phyloP scores from a whole-genome alignment of 2,888 invertebrate genomes.

The Melanotus villosus region DNA sequence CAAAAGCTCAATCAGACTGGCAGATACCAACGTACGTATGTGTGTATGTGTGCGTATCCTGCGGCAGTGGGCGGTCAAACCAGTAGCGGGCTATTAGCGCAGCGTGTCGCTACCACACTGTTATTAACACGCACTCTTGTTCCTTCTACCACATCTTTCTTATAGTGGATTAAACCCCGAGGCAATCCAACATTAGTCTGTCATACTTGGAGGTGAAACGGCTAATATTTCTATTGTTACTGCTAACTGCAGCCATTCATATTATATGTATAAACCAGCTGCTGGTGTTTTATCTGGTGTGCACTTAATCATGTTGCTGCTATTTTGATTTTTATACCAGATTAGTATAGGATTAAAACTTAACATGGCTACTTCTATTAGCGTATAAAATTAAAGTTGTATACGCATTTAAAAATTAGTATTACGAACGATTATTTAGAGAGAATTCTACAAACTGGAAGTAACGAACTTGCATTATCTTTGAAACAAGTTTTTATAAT shows the following conservation, averaged over 20 bases:
- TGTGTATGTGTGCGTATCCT: slow-evolving; percentile 35
- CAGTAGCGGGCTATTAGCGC: slow-evolving; percentile 47
- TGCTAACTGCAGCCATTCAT: slow-evolving; percentile 15
- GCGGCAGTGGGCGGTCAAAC: slow-evolving; percentile 44
- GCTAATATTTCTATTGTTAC: slow-evolving; percentile 23
- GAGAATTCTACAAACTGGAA: no score
- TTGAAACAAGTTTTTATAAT: no score
- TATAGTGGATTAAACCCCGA: slow-evolving; percentile 11
- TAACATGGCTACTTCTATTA: no score
- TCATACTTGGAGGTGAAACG: slow-evolving; percentile 21
- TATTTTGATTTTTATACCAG: background rate
- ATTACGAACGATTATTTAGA: no score
- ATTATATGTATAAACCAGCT: slow-evolving; percentile 16
- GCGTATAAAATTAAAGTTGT: background rate
- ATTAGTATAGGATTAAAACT: background rate
- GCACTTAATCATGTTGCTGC: slow-evolving; percentile 9
- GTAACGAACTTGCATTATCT: no score
- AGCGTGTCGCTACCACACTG: slow-evolving; percentile 42
- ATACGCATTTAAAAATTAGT: no score
- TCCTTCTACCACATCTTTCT: slow-evolving; percentile 34
- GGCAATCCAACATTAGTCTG: slow-evolving; percentile 16
- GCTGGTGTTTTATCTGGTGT: background rate
- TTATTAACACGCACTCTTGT: slow-evolving; percentile 47
- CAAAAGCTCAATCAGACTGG: slow-evolving; percentile 24
- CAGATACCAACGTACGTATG: slow-evolving; percentile 20